phyloP scores from a whole-genome alignment of 2,113 vertebrate genomes.

The Syngnathus typhle region DNA sequence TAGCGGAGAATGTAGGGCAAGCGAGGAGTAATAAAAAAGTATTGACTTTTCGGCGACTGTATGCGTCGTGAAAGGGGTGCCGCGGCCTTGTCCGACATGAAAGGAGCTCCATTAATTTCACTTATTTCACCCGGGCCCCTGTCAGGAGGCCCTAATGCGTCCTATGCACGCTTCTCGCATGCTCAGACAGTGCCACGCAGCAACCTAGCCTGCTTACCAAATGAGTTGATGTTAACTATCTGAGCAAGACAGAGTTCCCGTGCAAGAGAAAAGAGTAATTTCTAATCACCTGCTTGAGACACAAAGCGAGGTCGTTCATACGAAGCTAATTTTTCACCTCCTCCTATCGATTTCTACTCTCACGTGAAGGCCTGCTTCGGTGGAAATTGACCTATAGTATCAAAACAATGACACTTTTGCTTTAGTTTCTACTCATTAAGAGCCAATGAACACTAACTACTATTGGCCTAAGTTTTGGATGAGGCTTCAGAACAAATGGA shows the following conservation, averaged over 20 bases:
- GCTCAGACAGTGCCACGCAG: conserved; percentile 72
- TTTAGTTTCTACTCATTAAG: background rate
- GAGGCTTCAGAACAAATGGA: background rate
- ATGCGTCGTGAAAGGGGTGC: conserved; percentile 82
- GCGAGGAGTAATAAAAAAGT: conserved; percentile 88
- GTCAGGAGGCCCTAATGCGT: conserved; percentile 81
- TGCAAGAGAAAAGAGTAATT: conserved; percentile 44
- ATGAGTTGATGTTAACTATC: conserved; percentile 80
- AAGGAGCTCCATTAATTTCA: conserved; percentile 88
- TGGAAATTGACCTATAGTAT: conserved; percentile 6
- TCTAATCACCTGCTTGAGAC: conserved; percentile 52
- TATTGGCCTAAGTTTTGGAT: background rate
- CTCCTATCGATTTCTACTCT: conserved; percentile 8
- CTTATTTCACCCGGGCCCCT: conserved; percentile 84
- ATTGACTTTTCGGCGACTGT: conserved; percentile 89
- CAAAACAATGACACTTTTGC: conserved; percentile 11
- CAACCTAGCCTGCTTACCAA: conserved; percentile 65
- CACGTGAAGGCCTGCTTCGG: conserved; percentile 4
- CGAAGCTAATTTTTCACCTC: conserved; percentile 43
- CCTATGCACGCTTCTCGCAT: conserved; percentile 79
- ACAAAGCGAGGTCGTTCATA: conserved; percentile 53
- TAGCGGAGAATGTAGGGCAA: conserved; percentile 84
- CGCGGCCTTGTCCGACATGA: conserved; percentile 83
- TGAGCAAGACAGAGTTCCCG: conserved; percentile 32
- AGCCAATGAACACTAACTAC: background rate